A percentile compares a stretch with the other conserved stretches of the same genome.
Conservation (phyloP, 2,888 invertebrate species). For the Leptopilina syphax region DNA sequence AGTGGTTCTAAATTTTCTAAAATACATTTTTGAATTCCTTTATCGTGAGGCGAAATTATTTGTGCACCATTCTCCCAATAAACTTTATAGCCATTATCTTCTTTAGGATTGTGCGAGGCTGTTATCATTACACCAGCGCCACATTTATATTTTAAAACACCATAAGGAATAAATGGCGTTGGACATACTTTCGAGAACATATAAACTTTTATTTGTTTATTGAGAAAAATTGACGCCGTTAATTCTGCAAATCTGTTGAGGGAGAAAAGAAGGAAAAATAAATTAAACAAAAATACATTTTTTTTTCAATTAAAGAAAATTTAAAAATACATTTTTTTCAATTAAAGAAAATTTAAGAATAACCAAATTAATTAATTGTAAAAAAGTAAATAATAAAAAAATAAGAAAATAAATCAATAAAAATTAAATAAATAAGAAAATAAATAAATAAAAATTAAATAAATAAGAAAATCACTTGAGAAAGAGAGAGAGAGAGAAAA, state of each 20-base stretch:
- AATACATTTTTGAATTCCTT: slow-evolving; percentile 89
- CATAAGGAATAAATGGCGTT: slow-evolving; percentile 96
- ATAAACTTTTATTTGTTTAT: slow-evolving; percentile 86
- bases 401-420: too few species aligned
- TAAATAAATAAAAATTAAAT: slow-evolving; percentile 38
- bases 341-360: too few species aligned
- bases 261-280: background rate
- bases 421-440: background rate
- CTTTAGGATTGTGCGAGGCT: slow-evolving; percentile 96
- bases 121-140: slow-evolving; percentile 95
- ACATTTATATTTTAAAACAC: slow-evolving; percentile 85
- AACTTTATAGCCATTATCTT: slow-evolving; percentile 98
- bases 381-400: too few species aligned
- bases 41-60: slow-evolving; percentile 95
- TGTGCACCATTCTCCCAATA: slow-evolving; percentile 97
- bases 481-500: too few species aligned
- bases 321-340: too few species aligned
- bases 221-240: slow-evolving; percentile 89
- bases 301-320: too few species aligned
- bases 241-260: slow-evolving; percentile 89
- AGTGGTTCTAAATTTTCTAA: slow-evolving; percentile 87
- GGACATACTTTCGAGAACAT: slow-evolving; percentile 89
- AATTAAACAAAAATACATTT: too few species aligned
- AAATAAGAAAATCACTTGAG: background rate
- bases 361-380: too few species aligned